Percentiles rank a stretch among this genome's conserved stretches.
These are phyloP conservation scores for Pilophorus perplexus DNA, from an alignment of 2,888 invertebrate species.

Conservation along the genomic window DNA sequence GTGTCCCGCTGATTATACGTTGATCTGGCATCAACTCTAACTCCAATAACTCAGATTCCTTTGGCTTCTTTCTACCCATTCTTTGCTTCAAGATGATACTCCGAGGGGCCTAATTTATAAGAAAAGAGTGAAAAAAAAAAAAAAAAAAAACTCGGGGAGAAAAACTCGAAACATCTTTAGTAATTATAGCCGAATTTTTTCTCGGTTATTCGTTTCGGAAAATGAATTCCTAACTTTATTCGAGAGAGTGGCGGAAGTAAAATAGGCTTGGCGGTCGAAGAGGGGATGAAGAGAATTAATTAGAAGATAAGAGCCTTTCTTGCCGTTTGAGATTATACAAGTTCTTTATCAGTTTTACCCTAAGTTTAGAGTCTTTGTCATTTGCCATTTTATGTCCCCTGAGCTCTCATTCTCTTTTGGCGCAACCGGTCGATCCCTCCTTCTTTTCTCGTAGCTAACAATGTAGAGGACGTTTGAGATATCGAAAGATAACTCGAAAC, in stretches of 20 bases:
- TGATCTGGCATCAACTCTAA: too few species aligned
- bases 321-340: slow-evolving; percentile 7
- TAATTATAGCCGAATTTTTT: slow-evolving; percentile 22
- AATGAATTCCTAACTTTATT: slow-evolving; percentile 21
- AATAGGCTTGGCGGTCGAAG: neutral
- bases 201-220: slow-evolving; percentile 15
- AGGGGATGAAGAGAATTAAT: slow-evolving; percentile 26
- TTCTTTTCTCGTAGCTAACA: too few species aligned
- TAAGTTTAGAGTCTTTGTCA: slow-evolving; percentile 6
- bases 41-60: too few species aligned
- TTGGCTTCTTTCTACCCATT: too few species aligned
- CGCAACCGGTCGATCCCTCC: too few species aligned
- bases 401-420: too few species aligned
- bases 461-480: too few species aligned
- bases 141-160: neutral
- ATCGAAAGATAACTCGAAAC: too few species aligned
- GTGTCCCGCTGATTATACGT: too few species aligned
- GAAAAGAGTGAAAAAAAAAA: too few species aligned
- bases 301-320: slow-evolving; percentile 26
- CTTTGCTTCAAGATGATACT: too few species aligned
- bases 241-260: slow-evolving; percentile 7
- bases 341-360: slow-evolving; percentile 23
- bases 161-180: slow-evolving; percentile 9
- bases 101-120: too few species aligned
- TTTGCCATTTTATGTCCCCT: neutral